phyloP scores from a whole-genome alignment of 2,888 invertebrate species.

The Heliconius hortense region DNA sequence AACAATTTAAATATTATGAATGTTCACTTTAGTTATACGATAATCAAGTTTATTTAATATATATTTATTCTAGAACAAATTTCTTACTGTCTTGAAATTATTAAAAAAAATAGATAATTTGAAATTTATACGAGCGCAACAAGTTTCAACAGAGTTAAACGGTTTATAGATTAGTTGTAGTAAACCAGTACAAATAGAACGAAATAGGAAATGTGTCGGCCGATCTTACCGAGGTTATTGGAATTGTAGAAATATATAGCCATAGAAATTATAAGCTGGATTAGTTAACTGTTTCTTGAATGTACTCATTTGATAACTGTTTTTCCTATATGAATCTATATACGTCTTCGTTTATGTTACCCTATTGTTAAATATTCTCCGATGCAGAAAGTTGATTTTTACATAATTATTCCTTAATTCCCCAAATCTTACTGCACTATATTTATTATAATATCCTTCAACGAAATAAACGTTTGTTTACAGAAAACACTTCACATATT shows the following conservation, averaged over 20 bases:
- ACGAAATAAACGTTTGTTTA: not conserved
- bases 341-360: not conserved
- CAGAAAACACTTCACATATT: not conserved
- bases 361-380: not conserved
- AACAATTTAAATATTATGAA: conserved; percentile 8
- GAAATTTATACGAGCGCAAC: not conserved
- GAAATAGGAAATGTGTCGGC: not conserved
- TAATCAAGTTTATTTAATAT: not conserved
- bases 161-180: conserved; percentile 1
- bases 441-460: not conserved
- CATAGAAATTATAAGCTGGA: not conserved
- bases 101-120: not conserved
- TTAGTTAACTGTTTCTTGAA: not conserved
- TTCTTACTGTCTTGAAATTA: not conserved
- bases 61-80: not conserved
- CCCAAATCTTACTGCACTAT: not conserved
- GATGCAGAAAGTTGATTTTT: conserved; percentile 8
- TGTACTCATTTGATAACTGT: not conserved
- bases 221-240: not conserved
- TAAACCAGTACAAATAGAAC: not conserved
- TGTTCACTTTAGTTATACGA: conserved; percentile 13
- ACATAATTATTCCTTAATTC: not conserved
- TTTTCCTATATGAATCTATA: not conserved
- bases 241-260: conserved; percentile 10
- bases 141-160: not conserved